Evolutionary conservation across 2,797 vertebrate species (phyloP), one percentile per base, ranked within the genome.

Genomic region (Pyrocephalus nanus): DNA sequence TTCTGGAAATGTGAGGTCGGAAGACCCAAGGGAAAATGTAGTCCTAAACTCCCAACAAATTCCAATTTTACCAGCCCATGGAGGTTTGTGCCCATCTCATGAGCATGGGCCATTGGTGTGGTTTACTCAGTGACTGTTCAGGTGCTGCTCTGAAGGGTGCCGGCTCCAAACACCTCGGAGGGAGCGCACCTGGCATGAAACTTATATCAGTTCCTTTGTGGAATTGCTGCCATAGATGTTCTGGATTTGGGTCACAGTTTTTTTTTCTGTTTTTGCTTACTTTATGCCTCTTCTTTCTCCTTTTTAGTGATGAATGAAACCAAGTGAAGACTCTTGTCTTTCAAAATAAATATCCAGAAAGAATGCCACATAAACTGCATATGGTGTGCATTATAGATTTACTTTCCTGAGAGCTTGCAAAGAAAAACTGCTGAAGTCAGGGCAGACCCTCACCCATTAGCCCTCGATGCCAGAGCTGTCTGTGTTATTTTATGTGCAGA

Each of bases 381-480:
- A 23, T 67, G 88, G 74, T 92, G 60, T 57, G 53, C 42, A 23
- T 94, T 95, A 82, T 34, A 19, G 62, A 72, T 72, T 75, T 61
- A 61, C 86, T 90, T 95, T 73, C 67, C 19, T 6, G 51, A 61
- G 12, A 65, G 21, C 69, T 72, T 38, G 34, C 76, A 80, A 73
- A 86, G 70, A 54, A 76, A 94, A 93, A 47, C 60, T 88, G 74
- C 86, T 86, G 85, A 79, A 85, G 90, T 66, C 82, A 42, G 66
- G 84, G 81, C 64, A 94, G 94, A 84, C 80, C 90, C 48, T 81
- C 64, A 6, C 62, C 70, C 26, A 2, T 30, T 38, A 57, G 60
- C 81, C 65, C 70, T 60, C 18, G 0, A 36, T 58, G 65, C 76
- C 70, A 81, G 86, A 17, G 51, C 79, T 86, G 57, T 54, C 71